A percentile compares a stretch with the other conserved stretches of the same genome.
Evolutionary conservation across 2,888 invertebrate species (phyloP).

Genomic region (Kuschelorhynchus macadamiae): DNA sequence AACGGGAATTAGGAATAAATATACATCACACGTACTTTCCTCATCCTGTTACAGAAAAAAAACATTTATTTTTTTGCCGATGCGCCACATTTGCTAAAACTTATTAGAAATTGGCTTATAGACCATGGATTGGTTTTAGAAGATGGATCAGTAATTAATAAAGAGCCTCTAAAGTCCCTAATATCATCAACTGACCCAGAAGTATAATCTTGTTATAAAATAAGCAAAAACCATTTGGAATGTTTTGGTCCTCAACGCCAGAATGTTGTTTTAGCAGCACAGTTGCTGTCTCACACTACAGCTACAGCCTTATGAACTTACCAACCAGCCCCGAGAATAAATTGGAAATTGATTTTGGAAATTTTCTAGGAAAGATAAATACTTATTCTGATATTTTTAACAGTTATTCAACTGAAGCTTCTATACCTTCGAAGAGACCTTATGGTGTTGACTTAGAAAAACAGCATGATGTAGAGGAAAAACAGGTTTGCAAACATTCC

Average conservation of each 20-base stretch:
- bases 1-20: constrained; percentile 47
- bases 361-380: constrained; percentile 16
- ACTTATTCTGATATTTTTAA: constrained; percentile 15
- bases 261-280: background rate
- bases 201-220: constrained; percentile 14
- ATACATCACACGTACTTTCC: constrained; percentile 9
- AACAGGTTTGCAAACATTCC: constrained; percentile 21
- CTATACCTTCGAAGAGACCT: background rate
- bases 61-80: constrained; percentile 50
- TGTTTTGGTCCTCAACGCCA: constrained; percentile 4
- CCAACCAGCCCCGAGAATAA: constrained; percentile 5
- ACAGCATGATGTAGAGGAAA: constrained; percentile 43
- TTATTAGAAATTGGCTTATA: constrained; percentile 47
- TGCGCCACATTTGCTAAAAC: constrained; percentile 50
- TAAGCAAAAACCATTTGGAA: constrained; percentile 20
- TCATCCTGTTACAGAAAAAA: constrained; percentile 42
- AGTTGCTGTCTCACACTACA: background rate
- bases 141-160: constrained; percentile 49
- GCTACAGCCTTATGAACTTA: constrained; percentile 10
- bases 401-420: background rate
- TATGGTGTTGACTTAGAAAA: constrained; percentile 1
- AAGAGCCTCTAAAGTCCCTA: constrained; percentile 44
- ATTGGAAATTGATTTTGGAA: constrained; percentile 10
- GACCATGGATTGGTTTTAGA: too few species aligned
- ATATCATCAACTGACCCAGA: constrained; percentile 14